Base-by-base conservation (phyloP, 2,113 vertebrate genomes). In the Strigops habroptila region DNA sequence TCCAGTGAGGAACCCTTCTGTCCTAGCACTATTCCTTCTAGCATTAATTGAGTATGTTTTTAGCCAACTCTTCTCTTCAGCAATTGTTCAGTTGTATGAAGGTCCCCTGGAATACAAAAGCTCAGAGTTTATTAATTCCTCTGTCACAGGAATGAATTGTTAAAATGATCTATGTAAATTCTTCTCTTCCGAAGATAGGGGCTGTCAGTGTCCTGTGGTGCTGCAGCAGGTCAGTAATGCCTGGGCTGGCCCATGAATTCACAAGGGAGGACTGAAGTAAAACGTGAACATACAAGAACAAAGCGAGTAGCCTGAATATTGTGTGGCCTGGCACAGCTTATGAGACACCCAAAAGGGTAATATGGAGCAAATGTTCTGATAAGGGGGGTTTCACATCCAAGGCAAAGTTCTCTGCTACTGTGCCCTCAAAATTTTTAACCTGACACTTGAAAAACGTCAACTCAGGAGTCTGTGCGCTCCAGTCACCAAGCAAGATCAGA, bases 261-360 rank as follows among this genome's bases (percentile, higher is more conserved):
- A 14, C 24, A 30, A 17, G 7, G 22, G 15, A 51, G 65, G 60
- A 3, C 43, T 31, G 27, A 77, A 70, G 35, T 18, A 21, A 4
- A 13, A 37, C 7, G 25, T 0, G 1, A 19, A 18, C 10, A 4
- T 27, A n/a, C 28, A 5, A 17, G 48, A 35, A 4, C 39, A 53
- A 46, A 18, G 52, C 14, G 35, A 5, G 12, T 4, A 14, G 15
- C 24, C 22, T 68, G 14, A n/a, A 1, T 33, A 12, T 49, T 30
- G 30, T 2, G 0, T 49, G 65, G 15, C 18, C 3, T 43, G 30
- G 46, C 28, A 22, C 14, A n/a, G 35, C 63, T 64, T 51, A 41
- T 64, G 57, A n/a, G 57, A 23, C 43, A 23, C 17, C 14, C 2
- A 1, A 33, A 69, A 48, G 27, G 18, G 6, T 2, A 2, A 25